Base-by-base conservation (phyloP, 2,797 vertebrate species). In the Adrianichthys oophorus region DNA sequence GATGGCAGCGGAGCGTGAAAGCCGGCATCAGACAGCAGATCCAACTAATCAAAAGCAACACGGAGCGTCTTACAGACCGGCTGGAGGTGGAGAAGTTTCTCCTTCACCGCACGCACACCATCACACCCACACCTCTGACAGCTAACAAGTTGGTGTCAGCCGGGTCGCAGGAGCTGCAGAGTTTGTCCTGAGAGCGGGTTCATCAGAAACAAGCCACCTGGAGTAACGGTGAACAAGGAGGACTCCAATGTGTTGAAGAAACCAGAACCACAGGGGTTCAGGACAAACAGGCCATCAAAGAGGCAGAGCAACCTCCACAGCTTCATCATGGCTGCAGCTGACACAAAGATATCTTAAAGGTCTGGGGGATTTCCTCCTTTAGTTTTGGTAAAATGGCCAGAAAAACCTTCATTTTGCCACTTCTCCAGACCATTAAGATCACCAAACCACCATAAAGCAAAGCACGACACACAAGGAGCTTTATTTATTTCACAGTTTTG, bases 21-120 rank as follows among this genome's bases (percentile, higher is more conserved):
- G 70, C 52, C 53, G 74, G 62, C 52, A 60, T 64, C 42, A 1
- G 74, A 46, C 79, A 5, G 79, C 79, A 73, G 72, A 80, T 72
- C 76, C 61, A 72, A 83, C 81, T 84, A 85, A 88, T 84, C 82
- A 84, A 68, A 16, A 15, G 72, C 77, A 76, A 67, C 72, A 48
- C 7, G 56, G 62, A 69, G 42, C 17, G 75, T 62, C 52, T 54
- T 7, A 21, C 37, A 4, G 64, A 56, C 52, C 29, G 23, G 59
- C 23, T 0, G 1, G 40, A 53, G 65, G 69, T 17, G 41, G 59
- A 15, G 37, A 17, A n/a, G 67, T 78, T 78, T 71, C 80, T 78
- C 83, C 74, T 79, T 56, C 62, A 49, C 16, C 45, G 56, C 66
- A 57, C 78, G 52, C 66, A 41, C 65, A 56, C 72, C 65, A 63